Base-by-base conservation (phyloP, 2,113 vertebrate species). In the Lampris incognitus region DNA sequence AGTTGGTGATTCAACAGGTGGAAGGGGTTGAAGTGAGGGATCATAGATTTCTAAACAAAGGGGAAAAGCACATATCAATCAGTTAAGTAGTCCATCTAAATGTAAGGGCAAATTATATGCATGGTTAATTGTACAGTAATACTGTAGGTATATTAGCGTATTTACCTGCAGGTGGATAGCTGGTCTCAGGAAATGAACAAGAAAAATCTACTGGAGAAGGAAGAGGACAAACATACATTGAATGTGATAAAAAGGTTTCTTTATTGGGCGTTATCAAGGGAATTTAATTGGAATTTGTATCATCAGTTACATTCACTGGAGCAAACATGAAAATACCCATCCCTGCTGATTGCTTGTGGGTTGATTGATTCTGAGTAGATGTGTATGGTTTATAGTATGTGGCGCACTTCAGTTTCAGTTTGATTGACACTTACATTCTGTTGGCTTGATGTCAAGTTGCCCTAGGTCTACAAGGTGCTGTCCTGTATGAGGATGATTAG, bases 161-260 rank as follows among this genome's bases (percentile, higher is more conserved):
- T 50, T 56, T 88, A 94, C 94, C 94, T 94, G 79, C 81, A 49
- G 90, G 50, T 56, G 80, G 68, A 69, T 85, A 92, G 83, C 74
- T 87, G 66, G 86, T 62, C 69, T 94, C 93, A 60, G 92, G 84
- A 69, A 92, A 85, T 60, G 87, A 82, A 85, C 90, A 94, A 41
- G 90, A 82, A 67, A 90, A 88, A 66, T 95, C 92, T 72, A 84
- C 77, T 87, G 72, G 73, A 58, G 71, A 79, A 65, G 42, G 49
- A 3, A 48, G 71, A 37, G 50, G 24, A 0, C 9, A 38, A 63
- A 5, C 5, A 2, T 6, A 58, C 9, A 11, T 4, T 52, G n/a
- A 59, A 62, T 64, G 9, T 4, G 50, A 49, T 4, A 13, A 2
- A 6, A 36, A 10, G 39, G 36, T 42, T 5, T n/a, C 4, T 39